phyloP scores from a whole-genome alignment of 2,888 invertebrate genomes.

The Xestia xanthographa region DNA sequence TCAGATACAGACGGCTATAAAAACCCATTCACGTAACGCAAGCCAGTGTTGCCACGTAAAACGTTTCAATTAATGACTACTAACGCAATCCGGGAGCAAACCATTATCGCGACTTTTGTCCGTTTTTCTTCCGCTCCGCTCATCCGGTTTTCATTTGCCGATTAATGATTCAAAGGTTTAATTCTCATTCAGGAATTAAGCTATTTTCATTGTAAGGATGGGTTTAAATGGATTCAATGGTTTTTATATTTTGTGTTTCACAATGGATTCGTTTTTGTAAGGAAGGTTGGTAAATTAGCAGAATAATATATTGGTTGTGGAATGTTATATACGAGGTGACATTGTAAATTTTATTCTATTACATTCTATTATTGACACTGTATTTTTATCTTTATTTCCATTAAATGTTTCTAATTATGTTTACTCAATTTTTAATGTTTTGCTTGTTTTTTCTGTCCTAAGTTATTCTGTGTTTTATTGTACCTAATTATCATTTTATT shows the following conservation, averaged over 20 bases:
- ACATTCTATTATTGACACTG: too few relatives aligned
- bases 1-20: conserved; percentile 3
- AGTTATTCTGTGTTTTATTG: too few relatives aligned
- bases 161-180: conserved; percentile 63
- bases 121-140: conserved; percentile 51
- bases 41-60: conserved; percentile 43
- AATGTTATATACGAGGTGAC: neutral
- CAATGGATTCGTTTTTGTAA: conserved; percentile 25
- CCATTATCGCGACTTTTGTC: conserved; percentile 53
- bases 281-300: neutral
- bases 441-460: too few relatives aligned
- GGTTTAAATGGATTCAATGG: conserved; percentile 44
- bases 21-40: conserved; percentile 30
- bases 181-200: conserved; percentile 58
- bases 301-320: neutral
- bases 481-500: too few relatives aligned
- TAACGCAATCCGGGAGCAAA: conserved; percentile 46
- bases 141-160: conserved; percentile 55
- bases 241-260: conserved; percentile 38
- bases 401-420: too few relatives aligned
- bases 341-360: too few relatives aligned
- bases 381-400: too few relatives aligned
- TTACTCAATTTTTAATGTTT: too few relatives aligned
- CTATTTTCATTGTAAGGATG: conserved; percentile 42
- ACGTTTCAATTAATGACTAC: conserved; percentile 52